phyloP scores from a whole-genome alignment of 2,888 invertebrate genomes.

The Orchesella flavescens region DNA sequence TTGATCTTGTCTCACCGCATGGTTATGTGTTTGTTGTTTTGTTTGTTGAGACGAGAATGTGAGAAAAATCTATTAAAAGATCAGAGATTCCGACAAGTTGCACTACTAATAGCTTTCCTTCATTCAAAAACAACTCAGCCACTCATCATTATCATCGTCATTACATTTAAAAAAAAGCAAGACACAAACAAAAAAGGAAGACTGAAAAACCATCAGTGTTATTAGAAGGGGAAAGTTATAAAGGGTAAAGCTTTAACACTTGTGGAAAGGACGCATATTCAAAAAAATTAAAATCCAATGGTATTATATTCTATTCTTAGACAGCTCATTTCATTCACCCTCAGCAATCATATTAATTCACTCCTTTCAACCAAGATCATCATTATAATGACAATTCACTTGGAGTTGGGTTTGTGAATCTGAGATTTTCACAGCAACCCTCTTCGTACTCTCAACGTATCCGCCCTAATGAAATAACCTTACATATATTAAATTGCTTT shows the following conservation, averaged over 20 bases:
- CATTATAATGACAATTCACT: too few species aligned
- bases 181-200: too few species aligned
- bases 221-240: too few species aligned
- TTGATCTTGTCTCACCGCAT: too few species aligned
- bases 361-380: too few species aligned
- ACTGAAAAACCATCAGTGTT: too few species aligned
- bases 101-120: constrained; percentile 25
- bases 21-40: neutral
- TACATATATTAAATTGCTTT: neutral
- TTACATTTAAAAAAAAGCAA: neutral
- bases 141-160: constrained; percentile 14
- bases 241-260: too few species aligned
- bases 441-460: too few species aligned
- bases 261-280: too few species aligned
- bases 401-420: too few species aligned
- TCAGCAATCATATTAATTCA: constrained; percentile 10
- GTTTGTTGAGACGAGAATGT: constrained; percentile 21
- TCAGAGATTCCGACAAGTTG: constrained; percentile 49
- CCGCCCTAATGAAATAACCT: too few species aligned
- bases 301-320: constrained; percentile 11
- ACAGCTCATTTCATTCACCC: constrained; percentile 33
- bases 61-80: constrained; percentile 47
- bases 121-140: constrained; percentile 5
- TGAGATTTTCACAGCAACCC: too few species aligned
- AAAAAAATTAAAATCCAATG: neutral